Percentiles rank a stretch among this genome's conserved stretches.
Evolutionary conservation across 2,797 vertebrate species (phyloP).

Genomic region (Gymnocypris eckloni): DNA sequence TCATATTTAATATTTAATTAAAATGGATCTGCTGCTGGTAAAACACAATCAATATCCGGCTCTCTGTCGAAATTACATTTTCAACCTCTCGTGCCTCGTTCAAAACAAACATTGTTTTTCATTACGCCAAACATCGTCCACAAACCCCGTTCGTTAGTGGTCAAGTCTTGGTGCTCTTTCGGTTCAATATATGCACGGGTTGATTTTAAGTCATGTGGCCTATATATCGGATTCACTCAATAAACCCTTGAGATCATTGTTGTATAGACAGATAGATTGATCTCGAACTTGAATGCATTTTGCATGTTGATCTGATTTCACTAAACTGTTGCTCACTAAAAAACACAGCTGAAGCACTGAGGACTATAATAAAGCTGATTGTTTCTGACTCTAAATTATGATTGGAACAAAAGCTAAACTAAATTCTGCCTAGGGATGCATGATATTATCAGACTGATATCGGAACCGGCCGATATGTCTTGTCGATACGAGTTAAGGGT

Average conservation of each 20-base stretch:
- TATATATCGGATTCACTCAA: not conserved
- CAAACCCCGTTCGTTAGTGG: slow-evolving; percentile 54
- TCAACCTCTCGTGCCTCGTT: slow-evolving; percentile 78
- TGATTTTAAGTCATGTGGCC: slow-evolving; percentile 27
- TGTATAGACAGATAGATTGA: not conserved
- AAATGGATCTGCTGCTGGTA: slow-evolving; percentile 82
- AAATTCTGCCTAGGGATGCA: not conserved
- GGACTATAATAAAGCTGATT: too few species aligned
- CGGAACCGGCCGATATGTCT: too few species aligned
- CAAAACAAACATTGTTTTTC: slow-evolving; percentile 78
- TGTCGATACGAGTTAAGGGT: too few species aligned
- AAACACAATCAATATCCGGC: slow-evolving; percentile 81
- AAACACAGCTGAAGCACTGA: not conserved
- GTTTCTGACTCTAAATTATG: not conserved
- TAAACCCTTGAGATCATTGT: not conserved
- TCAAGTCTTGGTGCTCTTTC: slow-evolving; percentile 54
- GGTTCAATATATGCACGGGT: slow-evolving; percentile 47
- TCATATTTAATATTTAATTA: slow-evolving; percentile 85
- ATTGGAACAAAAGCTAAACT: not conserved
- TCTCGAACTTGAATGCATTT: not conserved
- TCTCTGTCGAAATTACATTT: slow-evolving; percentile 81
- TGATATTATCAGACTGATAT: too few species aligned
- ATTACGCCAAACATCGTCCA: slow-evolving; percentile 65
- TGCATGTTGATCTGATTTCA: not conserved
- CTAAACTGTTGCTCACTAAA: not conserved